phyloP scores from a whole-genome alignment of 2,113 vertebrate species.

The Piprites chloris region DNA sequence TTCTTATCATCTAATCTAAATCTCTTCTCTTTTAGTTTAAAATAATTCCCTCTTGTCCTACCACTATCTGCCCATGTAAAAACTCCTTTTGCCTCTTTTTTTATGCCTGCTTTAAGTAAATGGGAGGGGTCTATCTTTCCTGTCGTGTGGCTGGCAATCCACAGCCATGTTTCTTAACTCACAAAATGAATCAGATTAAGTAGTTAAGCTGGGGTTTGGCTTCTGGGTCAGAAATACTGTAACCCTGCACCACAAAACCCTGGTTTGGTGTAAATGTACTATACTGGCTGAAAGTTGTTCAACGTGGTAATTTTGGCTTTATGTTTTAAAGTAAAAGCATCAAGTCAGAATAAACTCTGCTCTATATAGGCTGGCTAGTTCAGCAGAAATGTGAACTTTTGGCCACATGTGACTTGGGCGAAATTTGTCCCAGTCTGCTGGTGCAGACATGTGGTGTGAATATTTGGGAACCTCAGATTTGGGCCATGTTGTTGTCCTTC shows the following conservation, averaged over 20 bases:
- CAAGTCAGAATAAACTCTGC: neutral
- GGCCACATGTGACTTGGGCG: neutral
- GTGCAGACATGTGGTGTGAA: fast-evolving
- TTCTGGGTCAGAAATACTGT: neutral
- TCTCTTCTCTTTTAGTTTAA: neutral
- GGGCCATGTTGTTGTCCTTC: neutral
- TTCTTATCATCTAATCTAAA: neutral
- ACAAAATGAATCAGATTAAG: neutral
- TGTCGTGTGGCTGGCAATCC: neutral
- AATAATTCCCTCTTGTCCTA: neutral
- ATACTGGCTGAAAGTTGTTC: neutral
- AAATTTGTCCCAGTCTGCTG: neutral
- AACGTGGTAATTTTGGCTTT: fast-evolving
- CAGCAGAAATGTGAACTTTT: neutral
- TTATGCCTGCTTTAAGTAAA: neutral
- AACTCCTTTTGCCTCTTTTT: neutral
- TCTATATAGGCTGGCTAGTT: neutral
- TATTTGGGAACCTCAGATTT: neutral
- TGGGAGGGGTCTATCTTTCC: neutral
- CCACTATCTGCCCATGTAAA: neutral
- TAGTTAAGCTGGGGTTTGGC: neutral
- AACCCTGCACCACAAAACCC: neutral
- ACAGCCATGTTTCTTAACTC: neutral
- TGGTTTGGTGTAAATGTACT: neutral
- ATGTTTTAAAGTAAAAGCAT: neutral